Conservation (phyloP, 2,113 vertebrate genomes). For the Myotis brandtii region DNA sequence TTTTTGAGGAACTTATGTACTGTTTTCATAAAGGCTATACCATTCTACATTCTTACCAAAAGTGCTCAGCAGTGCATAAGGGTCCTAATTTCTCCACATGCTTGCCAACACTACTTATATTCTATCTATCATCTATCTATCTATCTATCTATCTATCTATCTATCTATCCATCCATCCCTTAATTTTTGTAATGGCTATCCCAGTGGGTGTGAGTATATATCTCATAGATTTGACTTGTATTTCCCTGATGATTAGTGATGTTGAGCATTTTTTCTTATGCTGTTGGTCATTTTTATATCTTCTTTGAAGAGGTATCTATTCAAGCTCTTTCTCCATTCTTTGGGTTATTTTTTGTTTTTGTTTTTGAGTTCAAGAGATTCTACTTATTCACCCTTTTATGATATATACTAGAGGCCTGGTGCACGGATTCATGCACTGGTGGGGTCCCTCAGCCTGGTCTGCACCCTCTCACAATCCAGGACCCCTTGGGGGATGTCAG, state of each 20-base stretch:
- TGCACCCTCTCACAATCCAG: no score
- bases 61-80: no score
- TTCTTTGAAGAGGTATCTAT: neutral
- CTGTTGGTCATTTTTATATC: neutral
- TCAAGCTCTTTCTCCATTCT: neutral
- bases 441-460: no score
- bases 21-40: neutral
- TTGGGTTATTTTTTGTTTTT: neutral
- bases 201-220: neutral
- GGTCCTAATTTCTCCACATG: neutral
- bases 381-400: neutral
- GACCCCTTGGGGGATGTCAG: no score
- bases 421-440: no score
- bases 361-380: neutral
- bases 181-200: neutral
- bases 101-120: neutral
- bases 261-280: neutral
- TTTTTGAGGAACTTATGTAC: neutral
- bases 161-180: neutral
- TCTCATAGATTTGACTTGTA: neutral
- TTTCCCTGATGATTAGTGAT: neutral
- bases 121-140: neutral
- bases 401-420: neutral
- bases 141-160: neutral
- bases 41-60: neutral